A percentile compares a stretch with the other conserved stretches of the same genome.
phyloP scores from a whole-genome alignment of 2,888 invertebrate species.

The Stenodera caucasica region DNA sequence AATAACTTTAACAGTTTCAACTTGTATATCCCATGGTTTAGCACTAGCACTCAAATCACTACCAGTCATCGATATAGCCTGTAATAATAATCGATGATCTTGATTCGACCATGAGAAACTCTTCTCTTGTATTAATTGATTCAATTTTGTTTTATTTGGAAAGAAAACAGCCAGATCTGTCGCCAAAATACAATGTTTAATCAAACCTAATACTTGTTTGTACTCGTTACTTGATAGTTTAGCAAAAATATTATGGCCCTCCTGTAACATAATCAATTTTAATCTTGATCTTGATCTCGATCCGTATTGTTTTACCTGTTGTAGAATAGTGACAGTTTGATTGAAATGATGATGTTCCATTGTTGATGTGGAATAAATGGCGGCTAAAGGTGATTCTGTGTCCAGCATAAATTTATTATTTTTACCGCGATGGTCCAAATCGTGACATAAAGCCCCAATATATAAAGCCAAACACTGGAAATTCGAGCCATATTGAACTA shows the following conservation, averaged over 20 bases:
- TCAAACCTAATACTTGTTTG: conserved; percentile 73
- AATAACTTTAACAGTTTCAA: conserved; percentile 76
- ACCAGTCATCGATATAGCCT: conserved; percentile 81
- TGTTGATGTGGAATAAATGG: conserved; percentile 83
- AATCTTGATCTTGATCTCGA: not conserved
- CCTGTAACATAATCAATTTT: conserved; percentile 57
- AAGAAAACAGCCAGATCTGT: conserved; percentile 84
- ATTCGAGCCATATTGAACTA: no score
- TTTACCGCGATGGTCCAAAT: conserved; percentile 83
- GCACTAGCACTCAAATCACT: conserved; percentile 82
- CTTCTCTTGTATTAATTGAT: conserved; percentile 58
- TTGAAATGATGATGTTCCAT: conserved; percentile 90
- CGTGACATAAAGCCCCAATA: conserved; percentile 82
- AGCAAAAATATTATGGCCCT: conserved; percentile 83
- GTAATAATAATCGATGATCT: conserved; percentile 70
- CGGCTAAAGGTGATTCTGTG: conserved; percentile 78
- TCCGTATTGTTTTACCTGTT: conserved; percentile 68
- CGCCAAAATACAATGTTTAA: conserved; percentile 82
- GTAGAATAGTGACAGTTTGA: conserved; percentile 82
- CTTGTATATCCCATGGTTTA: conserved; percentile 82
- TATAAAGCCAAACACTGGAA: conserved; percentile 74
- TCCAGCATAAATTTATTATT: conserved; percentile 86
- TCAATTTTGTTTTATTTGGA: conserved; percentile 69
- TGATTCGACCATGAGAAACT: conserved; percentile 67
- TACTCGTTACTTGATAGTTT: conserved; percentile 72